Evolutionary conservation across 2,888 invertebrate genomes (phyloP).

Genomic region (Aporophyla lueneburgensis): DNA sequence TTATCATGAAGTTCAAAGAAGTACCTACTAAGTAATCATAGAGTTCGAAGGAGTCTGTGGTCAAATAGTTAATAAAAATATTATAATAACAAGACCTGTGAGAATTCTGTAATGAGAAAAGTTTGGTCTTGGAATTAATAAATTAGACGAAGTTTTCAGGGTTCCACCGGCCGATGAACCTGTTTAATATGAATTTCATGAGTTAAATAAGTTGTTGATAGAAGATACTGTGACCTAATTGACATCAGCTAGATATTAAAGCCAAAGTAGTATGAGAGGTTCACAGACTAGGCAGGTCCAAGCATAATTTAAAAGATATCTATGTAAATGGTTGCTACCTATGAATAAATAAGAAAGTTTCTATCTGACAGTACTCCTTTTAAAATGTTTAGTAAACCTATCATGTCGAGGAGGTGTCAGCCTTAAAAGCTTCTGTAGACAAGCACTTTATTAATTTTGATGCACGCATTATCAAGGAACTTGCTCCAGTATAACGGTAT

Average conservation of each 20-base stretch:
- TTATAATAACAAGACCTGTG: slow-evolving; percentile 69
- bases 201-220: slow-evolving; percentile 36
- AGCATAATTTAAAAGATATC: background rate
- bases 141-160: slow-evolving; percentile 77
- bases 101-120: slow-evolving; percentile 77
- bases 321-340: background rate
- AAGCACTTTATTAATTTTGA: slow-evolving; percentile 29
- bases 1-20: slow-evolving; percentile 26
- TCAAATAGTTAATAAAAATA: slow-evolving; percentile 67
- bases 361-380: background rate
- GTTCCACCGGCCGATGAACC: slow-evolving; percentile 63
- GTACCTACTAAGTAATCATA: slow-evolving; percentile 32
- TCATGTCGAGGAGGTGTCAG: background rate
- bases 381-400: slow-evolving; percentile 7
- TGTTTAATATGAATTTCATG: slow-evolving; percentile 64
- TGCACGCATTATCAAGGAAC: slow-evolving; percentile 7
- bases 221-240: slow-evolving; percentile 16
- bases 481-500: background rate
- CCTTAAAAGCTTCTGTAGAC: slow-evolving; percentile 17
- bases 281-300: background rate
- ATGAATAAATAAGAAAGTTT: background rate
- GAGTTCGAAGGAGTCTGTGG: slow-evolving; percentile 36
- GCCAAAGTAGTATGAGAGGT: background rate
- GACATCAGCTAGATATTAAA: slow-evolving; percentile 6
- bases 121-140: slow-evolving; percentile 73